A percentile compares a stretch with the other conserved stretches of the same genome.
Conservation (phyloP, 2,888 invertebrate species). For the Myopa testacea region DNA sequence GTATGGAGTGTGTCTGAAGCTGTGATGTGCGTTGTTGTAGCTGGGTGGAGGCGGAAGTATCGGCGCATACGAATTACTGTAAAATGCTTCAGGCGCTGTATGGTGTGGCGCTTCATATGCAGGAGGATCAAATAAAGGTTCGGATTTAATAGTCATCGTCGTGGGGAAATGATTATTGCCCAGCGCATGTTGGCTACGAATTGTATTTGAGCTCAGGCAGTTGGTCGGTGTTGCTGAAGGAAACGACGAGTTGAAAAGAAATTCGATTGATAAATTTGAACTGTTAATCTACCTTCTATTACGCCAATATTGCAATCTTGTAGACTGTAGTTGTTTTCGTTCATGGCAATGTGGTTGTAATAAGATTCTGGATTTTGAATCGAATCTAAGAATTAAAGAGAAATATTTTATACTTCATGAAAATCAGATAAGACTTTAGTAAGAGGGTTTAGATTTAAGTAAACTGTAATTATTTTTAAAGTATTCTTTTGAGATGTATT, state of each 20-base stretch:
- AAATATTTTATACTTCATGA: not conserved
- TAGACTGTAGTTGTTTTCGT: slow-evolving; percentile 53
- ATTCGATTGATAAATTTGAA: not conserved
- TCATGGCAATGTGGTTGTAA: slow-evolving; percentile 30
- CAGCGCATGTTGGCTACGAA: not conserved
- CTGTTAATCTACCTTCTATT: slow-evolving; percentile 54
- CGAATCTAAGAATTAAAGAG: slow-evolving; percentile 1
- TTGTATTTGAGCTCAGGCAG: slow-evolving; percentile 21
- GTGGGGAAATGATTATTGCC: slow-evolving; percentile 1
- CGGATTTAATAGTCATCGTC: slow-evolving; percentile 25
- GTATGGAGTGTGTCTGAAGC: slow-evolving; percentile 9
- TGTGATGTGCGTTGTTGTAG: not conserved
- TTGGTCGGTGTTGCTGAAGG: slow-evolving; percentile 29
- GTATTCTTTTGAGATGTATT: no score
- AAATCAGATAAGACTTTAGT: not conserved
- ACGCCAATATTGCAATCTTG: slow-evolving; percentile 59
- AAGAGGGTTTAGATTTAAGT: no score
- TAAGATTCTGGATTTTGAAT: not conserved
- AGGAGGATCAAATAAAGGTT: slow-evolving; percentile 20
- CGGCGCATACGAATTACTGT: slow-evolving; percentile 3
- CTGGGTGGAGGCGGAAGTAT: not conserved
- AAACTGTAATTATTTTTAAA: no score
- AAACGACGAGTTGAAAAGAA: not conserved
- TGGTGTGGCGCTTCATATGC: not conserved
- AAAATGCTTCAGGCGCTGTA: slow-evolving; percentile 42